Evolutionary conservation across 1,140 invertebrate genomes (phyloP).

Genomic region (Scaptomyza montana): DNA sequence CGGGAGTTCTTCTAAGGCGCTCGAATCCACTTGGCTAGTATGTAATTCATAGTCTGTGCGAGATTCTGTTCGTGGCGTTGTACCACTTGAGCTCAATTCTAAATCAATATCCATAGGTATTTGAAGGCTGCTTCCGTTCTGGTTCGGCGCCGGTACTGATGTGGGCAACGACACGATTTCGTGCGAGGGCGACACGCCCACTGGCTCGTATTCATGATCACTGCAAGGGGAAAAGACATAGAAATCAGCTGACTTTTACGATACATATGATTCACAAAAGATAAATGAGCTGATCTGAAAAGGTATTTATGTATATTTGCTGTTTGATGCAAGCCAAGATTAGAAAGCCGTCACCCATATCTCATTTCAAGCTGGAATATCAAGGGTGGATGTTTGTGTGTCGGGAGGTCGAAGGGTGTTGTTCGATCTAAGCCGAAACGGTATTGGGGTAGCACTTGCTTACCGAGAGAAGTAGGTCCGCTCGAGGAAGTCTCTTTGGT

Average conservation of each 20-base stretch:
- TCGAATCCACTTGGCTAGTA: conserved; percentile 88
- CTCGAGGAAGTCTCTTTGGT: conserved; percentile 78
- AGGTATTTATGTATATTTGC: conserved; percentile 26
- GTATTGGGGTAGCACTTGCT: conserved; percentile 57
- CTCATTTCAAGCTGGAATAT: conserved; percentile 29
- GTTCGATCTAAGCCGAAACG: conserved; percentile 27
- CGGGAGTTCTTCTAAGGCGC: conserved; percentile 87
- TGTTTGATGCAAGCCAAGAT: conserved; percentile 54
- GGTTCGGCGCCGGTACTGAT: conserved; percentile 42
- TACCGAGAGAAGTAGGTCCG: conserved; percentile 83
- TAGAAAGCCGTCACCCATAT: conserved; percentile 58
- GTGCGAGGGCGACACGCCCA: conserved; percentile 85
- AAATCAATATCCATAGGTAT: conserved; percentile 65
- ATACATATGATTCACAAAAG: conserved; percentile 7
- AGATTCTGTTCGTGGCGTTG: conserved; percentile 86
- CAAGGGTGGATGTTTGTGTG: conserved; percentile 33
- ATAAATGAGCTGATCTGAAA: conserved; percentile 30
- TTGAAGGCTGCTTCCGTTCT: conserved; percentile 41
- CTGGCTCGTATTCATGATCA: conserved; percentile 95
- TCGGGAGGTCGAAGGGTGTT: conserved; percentile 14
- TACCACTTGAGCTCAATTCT: conserved; percentile 63
- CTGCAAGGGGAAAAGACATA: conserved; percentile 85
- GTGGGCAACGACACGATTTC: conserved; percentile 14
- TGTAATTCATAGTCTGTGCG: conserved; percentile 88
- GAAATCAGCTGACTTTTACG: not conserved